phyloP scores from a whole-genome alignment of 2,113 vertebrate genomes.

The Mormyrus lacerda region DNA sequence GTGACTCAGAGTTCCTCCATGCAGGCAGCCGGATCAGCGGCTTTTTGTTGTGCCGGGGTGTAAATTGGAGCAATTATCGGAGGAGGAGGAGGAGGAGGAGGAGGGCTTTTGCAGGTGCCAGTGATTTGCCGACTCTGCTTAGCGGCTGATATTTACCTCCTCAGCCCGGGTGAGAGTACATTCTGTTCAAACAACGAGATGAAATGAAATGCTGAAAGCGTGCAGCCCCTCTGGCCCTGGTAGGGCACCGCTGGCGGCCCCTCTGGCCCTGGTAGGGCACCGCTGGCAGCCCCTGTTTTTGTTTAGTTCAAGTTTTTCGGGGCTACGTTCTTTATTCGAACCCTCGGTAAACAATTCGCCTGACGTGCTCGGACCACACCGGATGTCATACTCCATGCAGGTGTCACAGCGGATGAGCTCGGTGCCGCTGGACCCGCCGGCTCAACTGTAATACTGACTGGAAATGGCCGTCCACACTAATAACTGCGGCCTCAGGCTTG shows the following conservation, averaged over 20 bases:
- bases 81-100: not conserved
- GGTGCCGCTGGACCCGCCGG: not conserved
- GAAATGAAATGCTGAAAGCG: not conserved
- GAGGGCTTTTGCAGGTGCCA: not conserved
- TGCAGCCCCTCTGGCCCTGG: not conserved
- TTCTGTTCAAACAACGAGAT: not conserved
- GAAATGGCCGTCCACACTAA: not conserved
- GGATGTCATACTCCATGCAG: not conserved
- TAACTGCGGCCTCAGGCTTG: not conserved
- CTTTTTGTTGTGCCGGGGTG: not conserved
- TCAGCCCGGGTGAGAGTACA: not conserved
- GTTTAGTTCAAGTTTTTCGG: not conserved
- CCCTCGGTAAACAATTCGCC: not conserved
- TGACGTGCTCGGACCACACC: not conserved
- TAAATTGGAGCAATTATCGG: not conserved
- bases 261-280: not conserved
- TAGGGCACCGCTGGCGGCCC: not conserved
- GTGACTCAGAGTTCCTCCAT: not conserved
- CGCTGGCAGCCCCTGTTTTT: not conserved
- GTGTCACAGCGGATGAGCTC: not conserved
- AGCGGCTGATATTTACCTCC: not conserved
- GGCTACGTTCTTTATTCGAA: not conserved
- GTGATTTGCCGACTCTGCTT: not conserved
- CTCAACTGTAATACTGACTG: not conserved
- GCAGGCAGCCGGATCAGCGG: not conserved